Evolutionary conservation across 2,797 vertebrate species (phyloP).

Genomic region (Salmo trutta): DNA sequence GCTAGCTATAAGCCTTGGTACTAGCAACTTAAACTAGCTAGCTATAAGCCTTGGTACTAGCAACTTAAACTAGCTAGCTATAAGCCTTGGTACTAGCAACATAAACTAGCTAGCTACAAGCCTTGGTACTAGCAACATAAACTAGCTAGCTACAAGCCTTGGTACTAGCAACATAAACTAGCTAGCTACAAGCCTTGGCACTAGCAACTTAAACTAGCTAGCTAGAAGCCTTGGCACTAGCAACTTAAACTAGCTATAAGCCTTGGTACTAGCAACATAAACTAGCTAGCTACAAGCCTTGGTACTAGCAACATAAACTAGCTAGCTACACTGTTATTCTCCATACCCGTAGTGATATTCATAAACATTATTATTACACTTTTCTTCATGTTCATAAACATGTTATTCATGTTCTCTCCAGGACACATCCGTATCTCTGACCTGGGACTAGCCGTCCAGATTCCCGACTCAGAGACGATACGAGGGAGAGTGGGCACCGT

Average conservation of each 20-base stretch:
- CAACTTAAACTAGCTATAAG: not conserved
- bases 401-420: constrained; percentile 47
- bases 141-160: too few species aligned
- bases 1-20: too few species aligned
- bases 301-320: not conserved
- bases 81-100: too few species aligned
- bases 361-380: not conserved
- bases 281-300: too few species aligned
- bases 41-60: too few species aligned
- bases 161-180: not conserved
- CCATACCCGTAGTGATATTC: not conserved
- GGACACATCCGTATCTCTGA: constrained; percentile 94
- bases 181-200: not conserved
- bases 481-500: constrained; percentile 88
- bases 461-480: constrained; percentile 86
- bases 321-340: not conserved
- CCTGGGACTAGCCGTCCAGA: constrained; percentile 88
- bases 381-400: not conserved
- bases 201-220: too few species aligned
- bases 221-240: too few species aligned
- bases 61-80: too few species aligned
- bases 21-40: too few species aligned
- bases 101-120: not conserved
- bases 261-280: too few species aligned
- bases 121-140: too few species aligned